Percentiles rank a stretch among this genome's conserved stretches.
Evolutionary conservation across 2,113 vertebrate species (phyloP).

Genomic region (human): GRCh38 chr5:6397501-6398000

Average conservation of each 20-base stretch:
- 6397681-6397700: background rate
- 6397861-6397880: background rate
- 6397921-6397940: background rate
- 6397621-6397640: background rate
- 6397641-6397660: background rate
- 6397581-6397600: background rate
- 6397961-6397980: background rate
- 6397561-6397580: background rate
- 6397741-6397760: accelerated
- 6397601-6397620: background rate
- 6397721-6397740: background rate
- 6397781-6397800: background rate
- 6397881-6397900: background rate
- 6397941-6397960: background rate
- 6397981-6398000: background rate
- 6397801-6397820: background rate
- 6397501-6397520: background rate
- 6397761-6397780: background rate
- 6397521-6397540: background rate
- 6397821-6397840: background rate
- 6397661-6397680: background rate
- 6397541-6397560: background rate
- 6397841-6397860: background rate
- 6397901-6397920: background rate
- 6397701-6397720: background rate